phyloP scores from a whole-genome alignment of 2,797 vertebrate genomes.

The Chloroceryle amazona region DNA sequence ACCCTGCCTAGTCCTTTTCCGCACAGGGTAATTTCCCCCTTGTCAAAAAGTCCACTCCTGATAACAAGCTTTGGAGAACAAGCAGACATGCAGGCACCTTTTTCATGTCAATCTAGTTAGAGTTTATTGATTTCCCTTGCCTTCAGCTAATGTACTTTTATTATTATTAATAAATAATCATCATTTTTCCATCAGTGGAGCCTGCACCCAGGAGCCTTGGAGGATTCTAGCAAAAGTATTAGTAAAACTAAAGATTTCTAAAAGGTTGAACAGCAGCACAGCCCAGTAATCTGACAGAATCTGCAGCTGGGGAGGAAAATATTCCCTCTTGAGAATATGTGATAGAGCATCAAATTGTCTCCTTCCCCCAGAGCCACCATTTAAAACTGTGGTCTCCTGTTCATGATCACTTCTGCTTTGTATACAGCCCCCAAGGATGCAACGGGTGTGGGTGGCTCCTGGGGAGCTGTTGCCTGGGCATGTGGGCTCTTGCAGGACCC shows the following conservation, averaged over 20 bases:
- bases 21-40: neutral
- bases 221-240: constrained; percentile 31
- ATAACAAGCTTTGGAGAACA: neutral
- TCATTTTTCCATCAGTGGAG: constrained; percentile 36
- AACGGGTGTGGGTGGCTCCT: neutral
- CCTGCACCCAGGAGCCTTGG: neutral
- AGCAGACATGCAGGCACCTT: neutral
- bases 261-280: neutral
- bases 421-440: neutral
- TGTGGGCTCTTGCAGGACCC: neutral
- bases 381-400: neutral
- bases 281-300: neutral
- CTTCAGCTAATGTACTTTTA: constrained; percentile 54
- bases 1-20: neutral
- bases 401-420: neutral
- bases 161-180: constrained; percentile 71
- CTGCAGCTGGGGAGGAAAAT: neutral
- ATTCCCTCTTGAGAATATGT: neutral
- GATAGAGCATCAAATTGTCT: neutral
- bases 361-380: neutral
- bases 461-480: neutral
- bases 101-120: constrained; percentile 34
- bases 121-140: constrained; percentile 65
- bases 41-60: neutral
- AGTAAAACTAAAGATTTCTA: constrained; percentile 44